Evolutionary conservation across 2,113 vertebrate genomes (phyloP), one percentile per base, ranked within the genome.

Genomic region (Engystomops pustulosus): DNA sequence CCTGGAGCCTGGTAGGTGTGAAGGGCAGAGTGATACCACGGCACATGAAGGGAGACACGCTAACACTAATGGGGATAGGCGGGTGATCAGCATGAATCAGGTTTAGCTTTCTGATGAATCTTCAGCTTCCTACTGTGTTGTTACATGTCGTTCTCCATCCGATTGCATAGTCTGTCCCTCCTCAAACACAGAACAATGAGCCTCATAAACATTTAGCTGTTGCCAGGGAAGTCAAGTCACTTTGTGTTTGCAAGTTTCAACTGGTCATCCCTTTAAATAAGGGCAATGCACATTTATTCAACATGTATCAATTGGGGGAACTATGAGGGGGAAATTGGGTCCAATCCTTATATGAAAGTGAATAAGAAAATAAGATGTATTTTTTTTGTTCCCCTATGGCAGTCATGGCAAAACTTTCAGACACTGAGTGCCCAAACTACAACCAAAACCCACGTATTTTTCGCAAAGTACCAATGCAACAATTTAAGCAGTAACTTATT

Each of bases 81-180:
- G 25, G 36, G 20, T 76, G 58, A 76, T 76, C 23, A 83, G 34
- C 53, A 67, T 51, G 71, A 83, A 76, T 83, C 41, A 45, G 23
- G 18, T 76, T 72, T 67, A 65, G 41, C 70, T 36, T 70, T 70
- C 30, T 81, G 44, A 81, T 69, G 36, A 81, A 81, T 81, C 79
- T 68, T 65, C 76, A 47, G 71, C 58, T 83, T 83, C 81, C 81
- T 83, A 36, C 81, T 55, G 27, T 83, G 81, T 83, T 75, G 72
- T 45, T 75, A 83, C 81, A 76, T 38, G 81, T 76, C 41, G 55
- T 75, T 45, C n/a, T 17, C 55, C 30, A 78, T 41, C 34, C 74
- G 18, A 27, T 47, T 47, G 41, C 70, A 17, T 30, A 49, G 14
- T 38, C 79, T 12, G 68, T 17, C 58, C 47, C 80, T 83, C 81